phyloP scores from a whole-genome alignment of 2,888 invertebrate genomes.

The Melieria omissa region DNA sequence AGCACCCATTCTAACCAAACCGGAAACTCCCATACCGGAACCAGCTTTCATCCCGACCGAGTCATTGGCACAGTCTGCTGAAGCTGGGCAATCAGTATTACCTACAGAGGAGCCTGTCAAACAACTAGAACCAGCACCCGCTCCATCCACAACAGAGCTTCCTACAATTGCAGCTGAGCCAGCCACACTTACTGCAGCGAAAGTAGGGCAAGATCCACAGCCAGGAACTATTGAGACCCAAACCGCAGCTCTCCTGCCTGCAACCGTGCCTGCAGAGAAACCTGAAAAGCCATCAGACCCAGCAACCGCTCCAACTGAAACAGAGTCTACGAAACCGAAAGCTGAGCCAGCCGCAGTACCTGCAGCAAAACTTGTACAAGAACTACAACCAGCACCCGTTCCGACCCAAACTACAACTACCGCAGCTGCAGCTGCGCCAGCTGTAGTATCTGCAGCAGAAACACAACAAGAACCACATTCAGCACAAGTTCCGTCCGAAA shows the following conservation, averaged over 20 bases:
- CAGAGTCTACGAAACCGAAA: not conserved
- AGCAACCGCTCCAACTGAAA: not conserved
- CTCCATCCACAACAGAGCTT: not conserved
- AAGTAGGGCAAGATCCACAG: not conserved
- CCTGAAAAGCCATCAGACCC: not conserved
- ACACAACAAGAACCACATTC: not conserved
- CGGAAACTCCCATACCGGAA: not conserved
- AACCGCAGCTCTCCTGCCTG: not conserved
- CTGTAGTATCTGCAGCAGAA: not conserved
- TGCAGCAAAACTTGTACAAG: not conserved
- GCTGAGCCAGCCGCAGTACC: not conserved
- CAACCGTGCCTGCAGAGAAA: not conserved
- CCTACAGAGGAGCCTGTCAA: not conserved
- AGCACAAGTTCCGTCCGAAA: not conserved
- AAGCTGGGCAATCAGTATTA: not conserved
- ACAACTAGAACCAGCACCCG: not conserved
- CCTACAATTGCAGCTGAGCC: not conserved
- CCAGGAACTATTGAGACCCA: not conserved
- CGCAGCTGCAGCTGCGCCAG: not conserved
- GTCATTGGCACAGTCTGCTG: not conserved
- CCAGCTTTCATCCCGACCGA: not conserved
- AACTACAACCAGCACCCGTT: not conserved
- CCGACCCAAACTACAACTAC: not conserved
- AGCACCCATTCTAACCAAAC: slow-evolving; percentile 12
- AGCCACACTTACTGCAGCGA: not conserved